Conservation (phyloP, 2,113 vertebrate species). For the Phoxinus phoxinus region DNA sequence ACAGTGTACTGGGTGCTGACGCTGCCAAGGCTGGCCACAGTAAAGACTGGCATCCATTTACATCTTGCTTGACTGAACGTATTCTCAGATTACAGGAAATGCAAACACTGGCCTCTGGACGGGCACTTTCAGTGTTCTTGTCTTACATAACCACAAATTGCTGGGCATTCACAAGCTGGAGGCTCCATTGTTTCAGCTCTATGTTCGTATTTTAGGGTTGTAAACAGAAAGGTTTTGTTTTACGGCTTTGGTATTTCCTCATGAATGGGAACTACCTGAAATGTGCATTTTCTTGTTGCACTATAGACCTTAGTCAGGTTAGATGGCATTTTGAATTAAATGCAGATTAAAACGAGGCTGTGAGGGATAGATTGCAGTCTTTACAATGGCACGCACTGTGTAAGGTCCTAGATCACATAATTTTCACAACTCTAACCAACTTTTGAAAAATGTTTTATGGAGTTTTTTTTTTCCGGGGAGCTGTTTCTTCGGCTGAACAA, state of each 20-base stretch:
- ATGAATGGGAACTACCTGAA: neutral
- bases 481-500: no score
- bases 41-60: conserved; percentile 75
- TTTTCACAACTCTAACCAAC: no score
- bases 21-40: conserved; percentile 53
- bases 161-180: conserved; percentile 61
- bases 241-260: neutral
- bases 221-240: conserved; percentile 56
- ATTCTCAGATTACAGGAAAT: conserved; percentile 83
- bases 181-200: conserved; percentile 62
- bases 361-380: no score
- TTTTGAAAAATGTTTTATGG: no score
- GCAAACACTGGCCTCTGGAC: conserved; percentile 75
- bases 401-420: no score
- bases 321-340: no score
- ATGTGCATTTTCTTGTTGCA: neutral
- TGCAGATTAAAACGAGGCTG: no score
- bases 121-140: conserved; percentile 55
- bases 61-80: conserved; percentile 77
- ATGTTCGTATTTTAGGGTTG: conserved; percentile 69
- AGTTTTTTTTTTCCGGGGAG: no score
- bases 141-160: conserved; percentile 72
- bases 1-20: conserved; percentile 10
- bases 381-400: no score
- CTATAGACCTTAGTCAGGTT: no score